phyloP scores from a whole-genome alignment of 2,113 vertebrate genomes.

The Brachypodius melanocephalos region DNA sequence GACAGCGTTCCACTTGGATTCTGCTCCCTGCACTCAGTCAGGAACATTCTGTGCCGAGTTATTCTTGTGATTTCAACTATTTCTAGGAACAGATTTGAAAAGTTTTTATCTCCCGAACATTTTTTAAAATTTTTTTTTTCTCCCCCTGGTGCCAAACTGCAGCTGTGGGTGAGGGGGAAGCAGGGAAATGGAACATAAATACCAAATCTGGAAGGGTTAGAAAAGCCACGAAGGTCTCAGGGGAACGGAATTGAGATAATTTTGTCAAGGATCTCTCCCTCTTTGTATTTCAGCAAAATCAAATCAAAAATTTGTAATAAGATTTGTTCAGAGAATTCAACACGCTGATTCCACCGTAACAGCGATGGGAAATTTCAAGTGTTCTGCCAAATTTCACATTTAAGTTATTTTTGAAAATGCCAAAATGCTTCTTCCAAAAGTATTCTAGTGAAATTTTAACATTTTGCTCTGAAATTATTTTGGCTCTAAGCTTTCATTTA shows the following conservation, averaged over 20 bases:
- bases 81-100: background rate
- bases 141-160: background rate
- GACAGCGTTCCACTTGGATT: background rate
- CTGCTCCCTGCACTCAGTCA: background rate
- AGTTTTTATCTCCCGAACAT: background rate
- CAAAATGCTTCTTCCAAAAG: background rate
- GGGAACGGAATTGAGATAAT: background rate
- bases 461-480: background rate
- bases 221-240: background rate
- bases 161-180: background rate
- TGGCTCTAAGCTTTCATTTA: background rate
- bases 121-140: background rate
- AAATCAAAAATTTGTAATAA: background rate
- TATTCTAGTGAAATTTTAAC: background rate
- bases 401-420: background rate
- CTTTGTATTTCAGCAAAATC: background rate
- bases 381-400: background rate
- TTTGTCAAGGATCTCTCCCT: background rate
- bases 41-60: slow-evolving; percentile 26
- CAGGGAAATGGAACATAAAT: background rate
- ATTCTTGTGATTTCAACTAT: background rate
- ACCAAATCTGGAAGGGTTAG: background rate
- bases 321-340: background rate
- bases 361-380: background rate
- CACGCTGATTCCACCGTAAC: background rate